Percentiles rank a stretch among this genome's conserved stretches.
Evolutionary conservation across 2,797 vertebrate species (phyloP).

Genomic region (Gambelia wislizenii): DNA sequence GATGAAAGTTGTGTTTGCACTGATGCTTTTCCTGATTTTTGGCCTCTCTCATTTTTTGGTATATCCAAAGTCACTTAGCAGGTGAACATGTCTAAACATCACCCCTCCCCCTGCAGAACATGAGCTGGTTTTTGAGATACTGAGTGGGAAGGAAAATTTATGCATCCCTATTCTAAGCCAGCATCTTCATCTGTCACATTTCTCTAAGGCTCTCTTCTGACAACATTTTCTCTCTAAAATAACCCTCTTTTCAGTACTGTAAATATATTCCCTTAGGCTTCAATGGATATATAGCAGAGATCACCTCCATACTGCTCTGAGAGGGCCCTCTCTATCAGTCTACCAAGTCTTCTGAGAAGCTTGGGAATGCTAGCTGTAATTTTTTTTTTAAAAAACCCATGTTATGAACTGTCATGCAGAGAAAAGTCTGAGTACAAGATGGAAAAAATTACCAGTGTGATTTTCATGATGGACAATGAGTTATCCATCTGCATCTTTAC

Average conservation of each 20-base stretch:
- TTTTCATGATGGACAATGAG: background rate
- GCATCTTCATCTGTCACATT: conserved; percentile 6
- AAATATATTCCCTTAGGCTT: conserved; percentile 10
- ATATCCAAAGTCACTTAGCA: background rate
- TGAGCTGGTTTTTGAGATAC: background rate
- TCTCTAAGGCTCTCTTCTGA: background rate
- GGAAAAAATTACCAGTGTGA: background rate
- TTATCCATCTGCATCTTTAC: background rate
- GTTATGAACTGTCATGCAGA: background rate
- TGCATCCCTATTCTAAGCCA: conserved; percentile 1
- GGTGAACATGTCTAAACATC: background rate
- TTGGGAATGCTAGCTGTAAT: background rate
- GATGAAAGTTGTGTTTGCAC: background rate
- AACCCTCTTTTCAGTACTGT: background rate
- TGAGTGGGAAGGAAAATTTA: background rate
- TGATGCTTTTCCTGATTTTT: background rate
- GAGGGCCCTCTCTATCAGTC: background rate
- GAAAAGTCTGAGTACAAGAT: background rate
- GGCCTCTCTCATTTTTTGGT: background rate
- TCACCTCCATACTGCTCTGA: background rate
- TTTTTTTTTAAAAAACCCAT: conserved; percentile 5
- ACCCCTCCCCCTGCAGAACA: background rate
- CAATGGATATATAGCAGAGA: background rate
- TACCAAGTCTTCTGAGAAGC: background rate
- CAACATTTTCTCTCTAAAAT: background rate